Base-by-base conservation (phyloP, 2,113 vertebrate species). In the Rhineura floridana region DNA sequence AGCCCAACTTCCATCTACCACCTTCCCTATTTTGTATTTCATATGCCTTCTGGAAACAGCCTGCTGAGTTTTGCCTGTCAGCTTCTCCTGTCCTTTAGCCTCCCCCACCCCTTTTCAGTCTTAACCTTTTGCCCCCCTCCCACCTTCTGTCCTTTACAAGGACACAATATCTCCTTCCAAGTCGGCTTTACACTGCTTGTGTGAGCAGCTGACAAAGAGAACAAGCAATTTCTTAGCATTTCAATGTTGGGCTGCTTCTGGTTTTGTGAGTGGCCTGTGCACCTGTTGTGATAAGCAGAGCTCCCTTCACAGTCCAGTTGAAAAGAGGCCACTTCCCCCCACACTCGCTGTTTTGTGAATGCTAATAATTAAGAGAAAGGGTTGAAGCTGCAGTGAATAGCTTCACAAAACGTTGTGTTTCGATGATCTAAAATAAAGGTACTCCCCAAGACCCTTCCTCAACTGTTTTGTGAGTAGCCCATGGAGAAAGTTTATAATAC, bases 121-220 rank as follows among this genome's bases (percentile, higher is more conserved):
- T 73, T 80, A 77, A 85, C 59, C 55, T 89, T 76, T 76, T 30
- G 78, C 88, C 82, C 81, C 81, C 94, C 91, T 90, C 85, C 91
- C 15, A 44, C 85, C 87, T 25, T 81, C 92, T 91, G 50, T 88
- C 65, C 80, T 85, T 77, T 90, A 72, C 67, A 69, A 88, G 72
- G 86, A 88, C 90, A 94, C 88, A 94, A 77, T 93, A 83, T 94
- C 93, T 94, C 92, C 93, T 94, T 94, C 95, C 89, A 94, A 91
- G 93, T 91, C 94, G 95, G 88, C 91, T 96, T 96, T 95, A 92
- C 93, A 62, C 36, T 89, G 93, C 92, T 90, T 92, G 46, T 93
- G 92, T 94, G 93, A 95, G 95, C 95, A 95, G 90, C 95, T 96
- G 95, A 97, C 95, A 96, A 97, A 96, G 94, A 94, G 95, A 96